A percentile compares a stretch with the other conserved stretches of the same genome.
These are phyloP conservation scores for Ophioderma brevispina DNA, from an alignment of 35 echinoderm and acorn worm species.

Conservation along the genomic window DNA sequence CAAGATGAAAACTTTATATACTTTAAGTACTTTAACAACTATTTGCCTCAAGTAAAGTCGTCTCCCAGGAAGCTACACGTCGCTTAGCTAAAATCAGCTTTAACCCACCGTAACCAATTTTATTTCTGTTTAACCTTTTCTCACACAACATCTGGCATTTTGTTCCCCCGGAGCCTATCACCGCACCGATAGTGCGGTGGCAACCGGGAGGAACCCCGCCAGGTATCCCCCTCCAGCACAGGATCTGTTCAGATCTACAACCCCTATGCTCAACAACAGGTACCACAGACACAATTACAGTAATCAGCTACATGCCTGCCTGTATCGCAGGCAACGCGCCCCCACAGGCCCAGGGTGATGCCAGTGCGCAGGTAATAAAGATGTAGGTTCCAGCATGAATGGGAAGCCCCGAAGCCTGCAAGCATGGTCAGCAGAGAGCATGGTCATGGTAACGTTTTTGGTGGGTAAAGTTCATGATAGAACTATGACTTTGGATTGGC, in stretches of 20 bases:
- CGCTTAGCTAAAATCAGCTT: too few species aligned
- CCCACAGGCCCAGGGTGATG: constrained; percentile 15
- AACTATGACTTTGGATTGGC: too few species aligned
- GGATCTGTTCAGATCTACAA: constrained; percentile 38
- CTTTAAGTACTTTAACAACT: too few species aligned
- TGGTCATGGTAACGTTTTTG: neutral
- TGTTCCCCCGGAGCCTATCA: too few species aligned
- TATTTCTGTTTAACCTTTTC: too few species aligned
- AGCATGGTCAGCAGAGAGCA: neutral
- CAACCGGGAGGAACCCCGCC: constrained; percentile 53
- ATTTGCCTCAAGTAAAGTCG: too few species aligned
- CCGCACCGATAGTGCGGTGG: constrained; percentile 70
- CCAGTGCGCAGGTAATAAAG: constrained; percentile 3
- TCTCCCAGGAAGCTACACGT: too few species aligned
- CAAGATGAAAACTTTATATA: too few species aligned
- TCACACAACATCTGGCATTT: too few species aligned
- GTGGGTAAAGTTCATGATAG: too few species aligned
- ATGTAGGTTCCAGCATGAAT: neutral
- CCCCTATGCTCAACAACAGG: constrained; percentile 41
- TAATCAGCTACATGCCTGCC: constrained; percentile 11
- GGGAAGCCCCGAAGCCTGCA: neutral
- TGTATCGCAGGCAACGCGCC: neutral
- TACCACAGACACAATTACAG: constrained; percentile 41
- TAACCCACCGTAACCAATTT: too few species aligned
- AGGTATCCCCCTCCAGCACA: constrained; percentile 29